Evolutionary conservation across 2,113 vertebrate species (phyloP).

Genomic region (Archilochus colubris): DNA sequence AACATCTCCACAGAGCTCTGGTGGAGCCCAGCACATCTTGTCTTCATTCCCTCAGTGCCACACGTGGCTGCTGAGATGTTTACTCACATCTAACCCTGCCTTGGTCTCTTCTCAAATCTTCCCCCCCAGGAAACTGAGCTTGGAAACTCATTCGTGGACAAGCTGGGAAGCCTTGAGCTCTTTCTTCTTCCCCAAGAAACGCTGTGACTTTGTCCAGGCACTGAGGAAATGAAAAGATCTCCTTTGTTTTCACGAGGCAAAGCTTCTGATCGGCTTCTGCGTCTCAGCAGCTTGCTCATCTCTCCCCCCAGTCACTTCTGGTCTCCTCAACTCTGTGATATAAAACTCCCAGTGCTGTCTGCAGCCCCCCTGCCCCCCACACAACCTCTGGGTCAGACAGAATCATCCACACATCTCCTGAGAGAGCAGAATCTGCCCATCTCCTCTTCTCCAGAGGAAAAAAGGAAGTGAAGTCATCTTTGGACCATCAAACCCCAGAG

Average conservation of each 20-base stretch:
- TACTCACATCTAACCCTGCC: not conserved
- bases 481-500: too few relatives aligned
- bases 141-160: not conserved
- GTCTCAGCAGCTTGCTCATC: not conserved
- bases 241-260: not conserved
- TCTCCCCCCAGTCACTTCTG: not conserved
- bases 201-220: not conserved
- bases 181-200: not conserved
- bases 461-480: not conserved
- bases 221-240: too few relatives aligned
- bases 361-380: not conserved
- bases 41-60: not conserved
- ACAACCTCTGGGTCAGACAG: not conserved
- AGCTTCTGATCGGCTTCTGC: not conserved
- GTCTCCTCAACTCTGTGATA: too few relatives aligned
- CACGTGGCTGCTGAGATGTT: not conserved
- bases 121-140: not conserved
- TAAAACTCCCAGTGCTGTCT: not conserved
- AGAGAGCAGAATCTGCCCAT: not conserved
- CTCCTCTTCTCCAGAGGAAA: not conserved
- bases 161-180: not conserved
- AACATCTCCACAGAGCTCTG: not conserved
- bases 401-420: too few relatives aligned
- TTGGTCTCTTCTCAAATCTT: not conserved
- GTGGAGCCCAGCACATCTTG: not conserved